Evolutionary conservation across 2,113 vertebrate genomes (phyloP).

Genomic region (Cyphomyrus discorhynchus): DNA sequence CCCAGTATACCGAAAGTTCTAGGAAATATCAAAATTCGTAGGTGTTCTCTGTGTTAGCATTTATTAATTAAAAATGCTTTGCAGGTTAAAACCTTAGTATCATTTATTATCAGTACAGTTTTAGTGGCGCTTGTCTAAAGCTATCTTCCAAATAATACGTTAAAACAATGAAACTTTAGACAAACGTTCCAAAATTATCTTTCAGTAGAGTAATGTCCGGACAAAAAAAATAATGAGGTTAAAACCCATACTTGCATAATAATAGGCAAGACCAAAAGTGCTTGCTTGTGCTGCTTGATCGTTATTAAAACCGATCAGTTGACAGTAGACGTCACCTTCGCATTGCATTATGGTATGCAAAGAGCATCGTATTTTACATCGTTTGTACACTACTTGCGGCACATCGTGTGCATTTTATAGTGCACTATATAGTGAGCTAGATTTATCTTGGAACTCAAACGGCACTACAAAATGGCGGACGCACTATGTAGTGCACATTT

Average conservation of each 20-base stretch:
- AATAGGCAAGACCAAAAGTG: not conserved
- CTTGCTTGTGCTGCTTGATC: not conserved
- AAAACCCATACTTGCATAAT: not conserved
- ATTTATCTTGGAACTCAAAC: not conserved
- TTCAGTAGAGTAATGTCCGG: not conserved
- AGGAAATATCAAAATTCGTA: not conserved
- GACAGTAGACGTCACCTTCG: not conserved
- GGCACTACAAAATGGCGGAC: not conserved
- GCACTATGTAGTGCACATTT: not conserved
- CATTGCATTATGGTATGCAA: not conserved
- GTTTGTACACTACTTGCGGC: not conserved
- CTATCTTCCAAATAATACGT: not conserved
- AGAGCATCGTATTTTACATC: not conserved
- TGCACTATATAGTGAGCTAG: not conserved
- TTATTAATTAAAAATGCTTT: not conserved
- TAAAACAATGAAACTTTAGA: not conserved
- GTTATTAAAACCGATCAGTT: not conserved
- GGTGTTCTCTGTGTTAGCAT: not conserved
- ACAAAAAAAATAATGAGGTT: not conserved
- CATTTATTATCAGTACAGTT: not conserved
- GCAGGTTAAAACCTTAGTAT: not conserved
- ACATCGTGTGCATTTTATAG: not conserved
- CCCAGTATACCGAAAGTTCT: not conserved
- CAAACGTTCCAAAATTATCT: not conserved
- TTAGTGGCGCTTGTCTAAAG: not conserved